Conservation (phyloP, 2,888 invertebrate genomes). For the Andrena hattorfiana region DNA sequence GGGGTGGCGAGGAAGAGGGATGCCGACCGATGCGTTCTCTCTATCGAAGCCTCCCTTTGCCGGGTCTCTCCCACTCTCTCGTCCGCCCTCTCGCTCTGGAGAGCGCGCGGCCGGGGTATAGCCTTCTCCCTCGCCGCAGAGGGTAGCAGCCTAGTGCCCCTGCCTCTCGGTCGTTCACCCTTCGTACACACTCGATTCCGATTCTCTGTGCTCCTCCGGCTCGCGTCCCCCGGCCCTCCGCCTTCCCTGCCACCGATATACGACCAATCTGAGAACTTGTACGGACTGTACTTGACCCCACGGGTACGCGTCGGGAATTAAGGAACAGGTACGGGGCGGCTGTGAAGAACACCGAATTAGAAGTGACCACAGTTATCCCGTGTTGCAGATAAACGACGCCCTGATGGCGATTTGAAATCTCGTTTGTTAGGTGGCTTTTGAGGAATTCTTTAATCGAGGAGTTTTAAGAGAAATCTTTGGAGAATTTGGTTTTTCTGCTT, state of each 20-base stretch:
- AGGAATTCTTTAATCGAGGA: too few species aligned
- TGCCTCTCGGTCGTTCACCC: constrained; percentile 84
- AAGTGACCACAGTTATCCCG: neutral
- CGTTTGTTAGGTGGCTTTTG: too few species aligned
- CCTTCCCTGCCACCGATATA: constrained; percentile 14
- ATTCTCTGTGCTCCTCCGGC: constrained; percentile 66
- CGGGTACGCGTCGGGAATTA: constrained; percentile 54
- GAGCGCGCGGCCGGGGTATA: constrained; percentile 38
- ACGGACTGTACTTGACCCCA: constrained; percentile 79
- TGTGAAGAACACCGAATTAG: neutral
- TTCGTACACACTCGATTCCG: constrained; percentile 73
- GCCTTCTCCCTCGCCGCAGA: constrained; percentile 74
- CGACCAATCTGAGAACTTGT: constrained; percentile 65
- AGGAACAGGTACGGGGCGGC: constrained; percentile 26
- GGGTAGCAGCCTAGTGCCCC: constrained; percentile 85
- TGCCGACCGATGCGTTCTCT: constrained; percentile 64
- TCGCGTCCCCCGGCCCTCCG: constrained; percentile 21
- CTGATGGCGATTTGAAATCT: too few species aligned
- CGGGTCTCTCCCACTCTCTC: constrained; percentile 40
- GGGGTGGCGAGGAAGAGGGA: constrained; percentile 18
- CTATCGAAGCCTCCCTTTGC: constrained; percentile 61
- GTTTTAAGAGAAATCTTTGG: too few species aligned
- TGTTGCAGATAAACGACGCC: neutral
- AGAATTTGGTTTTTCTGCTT: too few species aligned
- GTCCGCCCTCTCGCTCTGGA: constrained; percentile 43